Evolutionary conservation across 2,113 vertebrate genomes (phyloP).

Genomic region (Campylorhamphus procurvoides): DNA sequence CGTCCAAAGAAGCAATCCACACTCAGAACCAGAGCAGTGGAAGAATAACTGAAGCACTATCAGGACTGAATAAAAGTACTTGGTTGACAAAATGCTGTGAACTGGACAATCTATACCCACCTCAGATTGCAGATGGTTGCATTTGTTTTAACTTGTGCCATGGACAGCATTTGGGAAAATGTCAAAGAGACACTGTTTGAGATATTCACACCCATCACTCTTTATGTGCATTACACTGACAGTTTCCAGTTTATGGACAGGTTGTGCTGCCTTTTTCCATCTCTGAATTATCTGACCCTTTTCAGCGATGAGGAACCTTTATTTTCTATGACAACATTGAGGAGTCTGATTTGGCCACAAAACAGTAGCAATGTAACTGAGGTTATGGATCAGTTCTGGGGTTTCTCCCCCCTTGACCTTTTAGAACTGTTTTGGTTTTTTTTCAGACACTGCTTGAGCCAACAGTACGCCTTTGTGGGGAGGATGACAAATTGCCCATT

Average conservation of each 20-base stretch:
- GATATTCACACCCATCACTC: neutral
- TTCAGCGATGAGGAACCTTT: neutral
- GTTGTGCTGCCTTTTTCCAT: neutral
- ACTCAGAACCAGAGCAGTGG: neutral
- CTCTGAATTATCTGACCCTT: neutral
- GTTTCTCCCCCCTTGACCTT: neutral
- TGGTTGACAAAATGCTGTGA: neutral
- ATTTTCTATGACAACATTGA: neutral
- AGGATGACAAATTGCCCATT: neutral
- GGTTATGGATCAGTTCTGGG: neutral
- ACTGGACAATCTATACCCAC: neutral
- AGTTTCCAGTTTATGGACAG: neutral
- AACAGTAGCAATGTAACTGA: neutral
- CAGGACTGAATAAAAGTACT: neutral
- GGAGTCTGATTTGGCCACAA: neutral
- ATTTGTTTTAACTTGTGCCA: neutral
- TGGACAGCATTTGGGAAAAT: neutral
- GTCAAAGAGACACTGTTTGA: neutral
- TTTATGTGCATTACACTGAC: fast-evolving
- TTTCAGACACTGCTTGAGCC: neutral
- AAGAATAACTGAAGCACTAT: neutral
- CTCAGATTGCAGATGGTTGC: neutral
- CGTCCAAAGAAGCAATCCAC: neutral
- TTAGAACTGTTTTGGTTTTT: neutral
- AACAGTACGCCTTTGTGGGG: neutral